Percentiles rank a stretch among this genome's conserved stretches.
These are phyloP conservation scores for Etia nguti DNA, from an alignment of 2,113 vertebrate genomes.

Conservation along the genomic window DNA sequence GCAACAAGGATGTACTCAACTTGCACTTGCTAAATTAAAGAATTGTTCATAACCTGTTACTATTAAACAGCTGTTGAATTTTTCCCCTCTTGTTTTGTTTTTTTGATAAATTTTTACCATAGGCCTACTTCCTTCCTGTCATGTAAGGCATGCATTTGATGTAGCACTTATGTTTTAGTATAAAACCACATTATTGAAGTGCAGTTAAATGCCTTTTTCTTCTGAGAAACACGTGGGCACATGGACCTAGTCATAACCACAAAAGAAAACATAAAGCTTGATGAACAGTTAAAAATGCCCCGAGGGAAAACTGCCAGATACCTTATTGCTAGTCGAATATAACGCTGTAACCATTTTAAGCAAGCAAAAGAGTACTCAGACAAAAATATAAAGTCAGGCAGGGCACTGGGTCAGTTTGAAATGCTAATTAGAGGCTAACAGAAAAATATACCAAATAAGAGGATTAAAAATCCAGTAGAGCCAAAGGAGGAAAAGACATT, in stretches of 20 bases:
- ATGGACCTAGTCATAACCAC: background rate
- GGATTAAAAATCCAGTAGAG: background rate
- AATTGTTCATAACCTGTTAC: background rate
- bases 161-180: background rate
- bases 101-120: background rate
- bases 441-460: constrained; percentile 1
- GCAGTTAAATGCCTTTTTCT: background rate
- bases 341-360: background rate
- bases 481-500: background rate
- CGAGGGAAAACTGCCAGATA: background rate
- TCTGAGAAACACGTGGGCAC: background rate
- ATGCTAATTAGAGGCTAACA: constrained; percentile 25
- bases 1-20: background rate
- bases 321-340: background rate
- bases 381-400: background rate
- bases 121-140: background rate
- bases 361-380: background rate
- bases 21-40: background rate
- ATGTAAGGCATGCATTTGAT: background rate
- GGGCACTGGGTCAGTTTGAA: background rate
- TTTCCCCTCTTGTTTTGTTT: background rate
- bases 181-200: background rate
- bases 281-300: background rate
- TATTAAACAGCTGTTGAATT: background rate
- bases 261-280: background rate